Base-by-base conservation (phyloP, 2,888 invertebrate species). In the Bruchidius siliquastri region DNA sequence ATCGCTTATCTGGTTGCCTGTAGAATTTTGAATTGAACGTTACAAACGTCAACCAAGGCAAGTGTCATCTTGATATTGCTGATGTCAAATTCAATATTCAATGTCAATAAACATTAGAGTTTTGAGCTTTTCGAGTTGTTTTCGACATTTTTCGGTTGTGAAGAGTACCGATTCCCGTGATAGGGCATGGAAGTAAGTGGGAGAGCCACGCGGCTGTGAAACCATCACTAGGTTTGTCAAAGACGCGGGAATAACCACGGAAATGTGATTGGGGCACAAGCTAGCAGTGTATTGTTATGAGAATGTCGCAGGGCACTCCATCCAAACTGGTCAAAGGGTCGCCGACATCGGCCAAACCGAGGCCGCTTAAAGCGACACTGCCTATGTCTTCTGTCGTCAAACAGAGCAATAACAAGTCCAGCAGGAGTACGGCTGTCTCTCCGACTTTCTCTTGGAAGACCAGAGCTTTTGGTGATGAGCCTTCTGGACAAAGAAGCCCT, bases 281-380 rank as follows among this genome's bases (percentile, higher is more conserved):
- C 6, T 1, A 49, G 49, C 49, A 49, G 49, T 4, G 13, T 49
- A 49, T 49, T 49, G 18, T 49, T 49, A 18, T 49, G 49, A 49
- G 49, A 49, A 49, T 49, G 49, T 49, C 79, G 71, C 80, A 79
- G 76, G 78, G 81, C 77, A 82, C 84, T 72, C 85, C 85, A 75
- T 77, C 82, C 71, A 84, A 90, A 81, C 89, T 90, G 80, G 90
- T 91, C 81, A 92, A 92, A 87, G 91, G 91, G 83, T 91, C 92
- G 75, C 92, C 92, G 83, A 91, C 90, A 74, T 84, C 89, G 90
- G 77, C 86, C 83, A 80, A 90, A 85, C 88, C 88, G 80, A 93
- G 92, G 73, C 93, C 93, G 79, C 90, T 93, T 91, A 90, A 92
- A 85, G 93, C 93, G 74, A 93, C 93, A 75, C 88, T 94, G 84